Conservation (phyloP, 2,888 invertebrate genomes). For the Limnephilus rhombicus region DNA sequence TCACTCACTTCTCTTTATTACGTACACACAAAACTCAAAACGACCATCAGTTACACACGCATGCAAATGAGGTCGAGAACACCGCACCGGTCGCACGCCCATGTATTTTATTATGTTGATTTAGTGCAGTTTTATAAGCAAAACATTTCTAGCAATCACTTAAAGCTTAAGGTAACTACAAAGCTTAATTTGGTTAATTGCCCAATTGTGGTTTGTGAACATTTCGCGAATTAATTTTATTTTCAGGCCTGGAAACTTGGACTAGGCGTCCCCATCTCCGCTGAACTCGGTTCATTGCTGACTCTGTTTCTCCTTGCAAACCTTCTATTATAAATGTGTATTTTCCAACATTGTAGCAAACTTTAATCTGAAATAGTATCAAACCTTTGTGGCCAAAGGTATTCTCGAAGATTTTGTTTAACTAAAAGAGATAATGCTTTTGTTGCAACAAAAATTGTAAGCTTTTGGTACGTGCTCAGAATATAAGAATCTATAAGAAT, state of each 20-base stretch:
- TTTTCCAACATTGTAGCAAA: too few relatives aligned
- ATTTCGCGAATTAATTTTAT: not conserved
- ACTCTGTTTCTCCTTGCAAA: too few relatives aligned
- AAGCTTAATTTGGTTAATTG: not conserved
- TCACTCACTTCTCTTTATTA: constrained; percentile 20
- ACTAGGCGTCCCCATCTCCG: not conserved
- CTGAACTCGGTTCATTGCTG: not conserved
- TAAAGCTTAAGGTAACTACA: not conserved
- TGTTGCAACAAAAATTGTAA: too few relatives aligned
- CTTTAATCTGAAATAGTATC: too few relatives aligned
- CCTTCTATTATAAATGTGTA: too few relatives aligned
- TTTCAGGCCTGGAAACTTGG: not conserved
- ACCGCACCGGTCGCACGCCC: not conserved
- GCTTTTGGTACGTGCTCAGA: too few relatives aligned
- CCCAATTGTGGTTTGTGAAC: not conserved
- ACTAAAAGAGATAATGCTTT: too few relatives aligned
- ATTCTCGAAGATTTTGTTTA: too few relatives aligned
- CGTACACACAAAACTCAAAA: constrained; percentile 32
- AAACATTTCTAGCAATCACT: not conserved
- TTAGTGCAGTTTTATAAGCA: not conserved
- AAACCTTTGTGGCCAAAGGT: too few relatives aligned
- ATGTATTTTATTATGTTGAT: not conserved
- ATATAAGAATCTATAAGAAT: too few relatives aligned
- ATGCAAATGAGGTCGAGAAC: constrained; percentile 8
- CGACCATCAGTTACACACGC: not conserved